Evolutionary conservation across 2,113 vertebrate species (phyloP).

Genomic region (Phyllopteryx taeniolatus): DNA sequence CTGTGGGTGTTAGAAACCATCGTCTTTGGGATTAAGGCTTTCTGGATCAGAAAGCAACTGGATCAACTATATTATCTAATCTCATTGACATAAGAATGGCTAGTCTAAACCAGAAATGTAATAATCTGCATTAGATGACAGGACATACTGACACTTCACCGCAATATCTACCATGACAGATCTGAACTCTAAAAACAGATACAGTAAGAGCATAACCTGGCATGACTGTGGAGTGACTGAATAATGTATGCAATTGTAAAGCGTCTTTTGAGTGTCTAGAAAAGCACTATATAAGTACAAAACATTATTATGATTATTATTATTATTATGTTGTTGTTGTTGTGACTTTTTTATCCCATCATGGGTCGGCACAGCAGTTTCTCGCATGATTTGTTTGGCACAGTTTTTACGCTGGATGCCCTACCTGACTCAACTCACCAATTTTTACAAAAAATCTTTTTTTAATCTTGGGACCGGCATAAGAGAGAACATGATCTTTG

Average conservation of each 20-base stretch:
- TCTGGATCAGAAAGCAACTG: slow-evolving; percentile 48
- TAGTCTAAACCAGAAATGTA: slow-evolving; percentile 51
- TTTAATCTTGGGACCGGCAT: not conserved
- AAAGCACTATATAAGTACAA: no score
- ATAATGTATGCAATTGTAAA: no score
- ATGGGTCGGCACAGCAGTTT: not conserved
- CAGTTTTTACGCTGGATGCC: not conserved
- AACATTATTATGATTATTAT: no score
- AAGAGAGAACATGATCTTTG: slow-evolving; percentile 14
- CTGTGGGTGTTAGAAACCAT: slow-evolving; percentile 51
- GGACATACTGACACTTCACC: slow-evolving; percentile 23
- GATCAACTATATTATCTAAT: slow-evolving; percentile 66
- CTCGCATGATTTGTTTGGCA: not conserved
- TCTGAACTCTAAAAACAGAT: slow-evolving; percentile 43
- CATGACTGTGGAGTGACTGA: no score
- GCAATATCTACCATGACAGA: slow-evolving; percentile 20
- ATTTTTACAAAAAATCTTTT: not conserved
- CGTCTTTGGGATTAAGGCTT: slow-evolving; percentile 58
- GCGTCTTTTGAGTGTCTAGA: no score
- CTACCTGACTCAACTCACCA: not conserved
- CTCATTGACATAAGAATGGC: slow-evolving; percentile 55
- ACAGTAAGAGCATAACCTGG: no score
- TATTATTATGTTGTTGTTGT: not conserved
- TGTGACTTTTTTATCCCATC: not conserved
- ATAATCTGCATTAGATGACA: slow-evolving; percentile 48